These are phyloP conservation scores for Ephydatia muelleri DNA, from an alignment of 37 sponge, comb jelly and placozoan species.

Conservation along the genomic window DNA sequence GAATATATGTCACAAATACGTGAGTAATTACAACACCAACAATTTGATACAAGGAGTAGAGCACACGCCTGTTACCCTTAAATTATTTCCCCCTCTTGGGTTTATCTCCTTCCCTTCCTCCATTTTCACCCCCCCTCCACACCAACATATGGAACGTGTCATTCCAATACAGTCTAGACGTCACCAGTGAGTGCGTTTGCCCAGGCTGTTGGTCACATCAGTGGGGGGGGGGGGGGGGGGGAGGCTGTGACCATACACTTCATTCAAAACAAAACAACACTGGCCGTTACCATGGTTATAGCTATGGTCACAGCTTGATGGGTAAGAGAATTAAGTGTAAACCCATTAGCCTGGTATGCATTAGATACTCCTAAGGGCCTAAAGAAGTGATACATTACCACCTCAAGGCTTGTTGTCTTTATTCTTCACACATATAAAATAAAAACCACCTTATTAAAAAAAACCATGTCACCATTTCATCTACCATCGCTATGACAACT, in stretches of 20 bases:
- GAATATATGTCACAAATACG: background rate
- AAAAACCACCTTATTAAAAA: too few relatives aligned
- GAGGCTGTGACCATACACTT: background rate
- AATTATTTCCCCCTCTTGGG: background rate
- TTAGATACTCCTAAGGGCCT: too few relatives aligned
- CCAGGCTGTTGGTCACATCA: background rate
- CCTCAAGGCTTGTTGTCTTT: too few relatives aligned
- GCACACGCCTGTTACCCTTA: too few relatives aligned
- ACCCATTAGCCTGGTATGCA: too few relatives aligned
- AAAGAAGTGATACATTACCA: background rate
- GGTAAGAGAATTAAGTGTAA: too few relatives aligned
- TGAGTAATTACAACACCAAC: background rate
- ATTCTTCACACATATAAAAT: too few relatives aligned
- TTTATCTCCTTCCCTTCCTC: background rate
- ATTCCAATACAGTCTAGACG: constrained; percentile 1
- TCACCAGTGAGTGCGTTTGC: background rate
- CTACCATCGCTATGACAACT: too few relatives aligned
- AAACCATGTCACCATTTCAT: too few relatives aligned
- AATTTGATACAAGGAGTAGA: background rate
- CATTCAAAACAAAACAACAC: background rate
- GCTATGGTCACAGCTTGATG: background rate
- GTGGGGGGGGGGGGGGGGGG: background rate
- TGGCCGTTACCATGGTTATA: background rate
- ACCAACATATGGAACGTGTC: background rate
- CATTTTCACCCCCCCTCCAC: background rate